Percentiles rank a stretch among this genome's conserved stretches.
Evolutionary conservation across 2,113 vertebrate genomes (phyloP).

Genomic region (Etheostoma spectabile): DNA sequence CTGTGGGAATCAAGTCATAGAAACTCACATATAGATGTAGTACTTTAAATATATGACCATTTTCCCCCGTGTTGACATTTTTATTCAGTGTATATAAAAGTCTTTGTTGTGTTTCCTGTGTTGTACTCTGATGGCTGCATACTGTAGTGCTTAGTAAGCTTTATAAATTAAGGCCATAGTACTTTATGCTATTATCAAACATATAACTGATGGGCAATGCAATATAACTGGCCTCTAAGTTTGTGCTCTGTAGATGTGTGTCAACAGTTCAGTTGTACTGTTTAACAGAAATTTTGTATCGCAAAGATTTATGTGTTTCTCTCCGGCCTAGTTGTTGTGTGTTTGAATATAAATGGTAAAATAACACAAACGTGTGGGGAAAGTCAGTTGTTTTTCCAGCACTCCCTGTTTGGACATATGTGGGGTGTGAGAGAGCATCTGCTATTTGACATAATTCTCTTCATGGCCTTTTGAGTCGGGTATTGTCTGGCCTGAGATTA

Average conservation of each 20-base stretch:
- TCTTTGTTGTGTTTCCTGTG: background rate
- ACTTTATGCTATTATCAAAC: background rate
- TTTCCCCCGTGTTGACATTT: background rate
- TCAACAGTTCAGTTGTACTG: conserved; percentile 15
- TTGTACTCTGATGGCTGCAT: background rate
- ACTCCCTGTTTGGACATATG: conserved; percentile 24
- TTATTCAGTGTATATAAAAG: background rate
- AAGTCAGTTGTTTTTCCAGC: conserved; percentile 9
- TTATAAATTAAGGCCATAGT: background rate
- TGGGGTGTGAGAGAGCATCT: conserved; percentile 46
- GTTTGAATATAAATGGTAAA: conserved; percentile 29
- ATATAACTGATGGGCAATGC: background rate
- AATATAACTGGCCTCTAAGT: background rate
- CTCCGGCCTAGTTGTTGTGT: background rate
- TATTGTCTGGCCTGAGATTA: conserved; percentile 69
- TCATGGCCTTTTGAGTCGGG: conserved; percentile 74
- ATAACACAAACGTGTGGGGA: conserved; percentile 35
- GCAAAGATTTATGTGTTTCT: background rate
- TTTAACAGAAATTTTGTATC: background rate
- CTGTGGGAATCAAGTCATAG: background rate
- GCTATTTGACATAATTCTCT: conserved; percentile 75
- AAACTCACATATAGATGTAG: background rate
- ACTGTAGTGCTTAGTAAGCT: background rate
- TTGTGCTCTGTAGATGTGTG: background rate
- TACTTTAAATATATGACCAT: background rate